These are phyloP conservation scores for Mobula birostris DNA, from an alignment of 2,113 vertebrate genomes.

Conservation along the genomic window DNA sequence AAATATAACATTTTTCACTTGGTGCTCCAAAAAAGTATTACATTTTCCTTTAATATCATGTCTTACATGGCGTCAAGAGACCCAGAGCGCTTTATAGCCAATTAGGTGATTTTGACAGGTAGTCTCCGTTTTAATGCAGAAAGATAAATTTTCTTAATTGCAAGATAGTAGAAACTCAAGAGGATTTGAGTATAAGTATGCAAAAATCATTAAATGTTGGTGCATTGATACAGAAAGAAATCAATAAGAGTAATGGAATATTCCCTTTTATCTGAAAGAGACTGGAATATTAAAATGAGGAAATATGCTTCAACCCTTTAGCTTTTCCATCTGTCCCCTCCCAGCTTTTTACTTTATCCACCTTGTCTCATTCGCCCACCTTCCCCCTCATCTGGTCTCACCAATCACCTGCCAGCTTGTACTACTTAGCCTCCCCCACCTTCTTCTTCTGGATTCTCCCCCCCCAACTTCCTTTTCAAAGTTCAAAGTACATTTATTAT, in stretches of 20 bases:
- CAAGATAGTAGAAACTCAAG: background rate
- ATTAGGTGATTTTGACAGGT: background rate
- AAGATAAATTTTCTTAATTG: background rate
- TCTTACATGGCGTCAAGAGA: background rate
- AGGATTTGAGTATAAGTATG: background rate
- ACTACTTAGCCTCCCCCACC: too few species aligned
- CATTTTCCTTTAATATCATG: background rate
- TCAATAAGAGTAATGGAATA: background rate
- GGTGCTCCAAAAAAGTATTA: background rate
- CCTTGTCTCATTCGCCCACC: too few species aligned
- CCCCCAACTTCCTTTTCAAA: too few species aligned
- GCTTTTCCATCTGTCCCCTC: too few species aligned
- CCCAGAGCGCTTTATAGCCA: background rate
- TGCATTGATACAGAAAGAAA: background rate
- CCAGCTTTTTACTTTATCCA: too few species aligned
- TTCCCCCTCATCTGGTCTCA: too few species aligned
- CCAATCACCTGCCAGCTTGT: too few species aligned
- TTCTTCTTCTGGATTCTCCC: too few species aligned
- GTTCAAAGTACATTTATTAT: too few species aligned
- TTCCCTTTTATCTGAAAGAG: background rate
- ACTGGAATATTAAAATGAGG: background rate
- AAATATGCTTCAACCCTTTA: background rate
- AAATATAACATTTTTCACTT: background rate
- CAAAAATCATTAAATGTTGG: background rate
- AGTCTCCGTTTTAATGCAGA: background rate